Conservation (phyloP, 2,888 invertebrate genomes). For the Lasiommata megera region DNA sequence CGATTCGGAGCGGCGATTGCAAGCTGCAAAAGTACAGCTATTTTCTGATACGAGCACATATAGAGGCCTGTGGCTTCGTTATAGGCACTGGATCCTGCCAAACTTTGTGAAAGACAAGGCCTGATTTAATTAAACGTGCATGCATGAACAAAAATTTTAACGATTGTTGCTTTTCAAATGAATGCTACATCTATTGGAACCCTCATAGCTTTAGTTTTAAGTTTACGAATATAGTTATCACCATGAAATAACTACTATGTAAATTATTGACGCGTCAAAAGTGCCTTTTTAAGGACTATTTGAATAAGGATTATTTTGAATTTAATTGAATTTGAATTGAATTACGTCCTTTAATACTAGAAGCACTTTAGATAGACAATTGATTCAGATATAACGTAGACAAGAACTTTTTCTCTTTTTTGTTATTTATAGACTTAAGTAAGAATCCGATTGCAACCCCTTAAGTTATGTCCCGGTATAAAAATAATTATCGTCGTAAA, state of each 20-base stretch:
- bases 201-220: too few relatives aligned
- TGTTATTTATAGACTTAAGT: conserved; percentile 5
- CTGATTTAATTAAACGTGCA: not conserved
- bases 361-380: too few relatives aligned
- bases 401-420: too few relatives aligned
- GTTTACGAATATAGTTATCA: too few relatives aligned
- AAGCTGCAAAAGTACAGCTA: conserved; percentile 17
- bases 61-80: conserved; percentile 19
- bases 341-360: too few relatives aligned
- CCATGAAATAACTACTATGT: too few relatives aligned
- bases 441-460: conserved; percentile 14
- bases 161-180: not conserved
- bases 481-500: conserved; percentile 56
- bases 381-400: too few relatives aligned
- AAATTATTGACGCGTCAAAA: too few relatives aligned
- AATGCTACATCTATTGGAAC: not conserved
- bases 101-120: not conserved
- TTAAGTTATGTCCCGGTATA: conserved; percentile 30
- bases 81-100: conserved; percentile 7
- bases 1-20: not conserved
- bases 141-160: not conserved
- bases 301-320: too few relatives aligned
- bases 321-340: too few relatives aligned
- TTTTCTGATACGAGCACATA: conserved; percentile 21
- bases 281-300: too few relatives aligned